phyloP scores from a whole-genome alignment of 2,888 invertebrate genomes.

The Eledone cirrhosa region DNA sequence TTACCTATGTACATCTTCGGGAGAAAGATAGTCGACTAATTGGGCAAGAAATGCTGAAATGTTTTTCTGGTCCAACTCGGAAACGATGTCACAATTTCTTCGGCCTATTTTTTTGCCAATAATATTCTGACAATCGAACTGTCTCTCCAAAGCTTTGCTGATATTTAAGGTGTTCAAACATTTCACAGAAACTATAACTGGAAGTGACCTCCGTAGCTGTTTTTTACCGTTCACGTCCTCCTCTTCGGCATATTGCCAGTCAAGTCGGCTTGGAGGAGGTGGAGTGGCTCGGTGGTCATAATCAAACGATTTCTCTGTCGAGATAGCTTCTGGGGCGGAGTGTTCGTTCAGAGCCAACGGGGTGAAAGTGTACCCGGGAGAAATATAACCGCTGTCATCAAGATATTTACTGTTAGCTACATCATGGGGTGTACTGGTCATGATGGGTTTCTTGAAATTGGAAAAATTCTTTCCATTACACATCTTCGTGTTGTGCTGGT shows the following conservation, averaged over 20 bases:
- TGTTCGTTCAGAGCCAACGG: neutral
- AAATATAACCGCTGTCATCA: slow-evolving; percentile 11
- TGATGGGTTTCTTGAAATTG: neutral
- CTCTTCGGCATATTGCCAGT: slow-evolving; percentile 19
- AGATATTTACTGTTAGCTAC: neutral
- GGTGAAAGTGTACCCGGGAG: neutral
- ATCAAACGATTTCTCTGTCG: neutral
- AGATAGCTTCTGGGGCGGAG: neutral
- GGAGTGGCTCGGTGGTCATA: neutral
- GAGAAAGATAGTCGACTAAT: neutral
- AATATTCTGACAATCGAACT: neutral
- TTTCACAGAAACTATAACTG: too few species aligned
- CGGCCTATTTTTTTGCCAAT: slow-evolving; percentile 14
- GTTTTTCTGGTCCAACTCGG: neutral
- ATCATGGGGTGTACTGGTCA: neutral
- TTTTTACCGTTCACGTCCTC: slow-evolving; percentile 7
- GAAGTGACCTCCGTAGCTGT: neutral
- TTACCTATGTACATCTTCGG: slow-evolving; percentile 3
- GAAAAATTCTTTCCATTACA: neutral
- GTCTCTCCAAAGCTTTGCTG: neutral
- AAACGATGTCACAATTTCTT: slow-evolving; percentile 6
- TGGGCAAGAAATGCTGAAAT: neutral
- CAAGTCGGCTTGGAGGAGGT: neutral
- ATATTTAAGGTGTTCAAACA: neutral
- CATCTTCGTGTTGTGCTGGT: neutral